Evolutionary conservation across 2,888 invertebrate genomes (phyloP), one percentile per base, ranked within the genome.

Genomic region (Stenodera caucasica): DNA sequence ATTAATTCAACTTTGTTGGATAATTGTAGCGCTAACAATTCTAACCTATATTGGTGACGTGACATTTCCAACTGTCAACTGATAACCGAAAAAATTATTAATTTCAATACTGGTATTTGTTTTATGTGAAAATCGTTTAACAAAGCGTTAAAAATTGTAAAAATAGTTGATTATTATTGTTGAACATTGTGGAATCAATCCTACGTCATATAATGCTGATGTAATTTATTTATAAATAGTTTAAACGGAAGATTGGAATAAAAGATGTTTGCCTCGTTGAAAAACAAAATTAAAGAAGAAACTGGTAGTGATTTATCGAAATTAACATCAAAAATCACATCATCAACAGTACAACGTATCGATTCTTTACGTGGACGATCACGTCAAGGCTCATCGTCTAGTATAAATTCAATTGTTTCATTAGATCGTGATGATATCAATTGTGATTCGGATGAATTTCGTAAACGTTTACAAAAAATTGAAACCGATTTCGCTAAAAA

Each of bases 251-350:
- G n/a, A n/a, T n/a, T n/a, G n/a, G n/a, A 37, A 37, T 14, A 37
- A 50, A 83, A 77, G 77, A 94, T 94, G 94, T 94, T 94, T 80
- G 89, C 92, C 55, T 91, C 91, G 75, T 82, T 94, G 67, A 94
- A 94, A 81, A 93, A 92, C 81, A 93, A 93, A 84, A 93, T 94
- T 72, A 90, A 90, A 72, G 92, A 93, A 79, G 94, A 94, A 83
- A 92, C 92, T 66, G 93, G 93, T 53, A 91, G 87, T 77, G 92
- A 93, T 79, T 83, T 92, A 59, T 78, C 79, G 6, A 81, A 81
- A 70, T 67, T 81, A 63, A 81, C 80, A 40, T 75, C 80, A 29
- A 81, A 81, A 73, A 78, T 81, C 53, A 78, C 80, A 7, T 77
- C 85, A 78, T 79, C 80, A 78, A 74, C 84, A 76, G 73, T 82